phyloP scores from a whole-genome alignment of 1,140 invertebrate species.

The Asobara japonica region DNA sequence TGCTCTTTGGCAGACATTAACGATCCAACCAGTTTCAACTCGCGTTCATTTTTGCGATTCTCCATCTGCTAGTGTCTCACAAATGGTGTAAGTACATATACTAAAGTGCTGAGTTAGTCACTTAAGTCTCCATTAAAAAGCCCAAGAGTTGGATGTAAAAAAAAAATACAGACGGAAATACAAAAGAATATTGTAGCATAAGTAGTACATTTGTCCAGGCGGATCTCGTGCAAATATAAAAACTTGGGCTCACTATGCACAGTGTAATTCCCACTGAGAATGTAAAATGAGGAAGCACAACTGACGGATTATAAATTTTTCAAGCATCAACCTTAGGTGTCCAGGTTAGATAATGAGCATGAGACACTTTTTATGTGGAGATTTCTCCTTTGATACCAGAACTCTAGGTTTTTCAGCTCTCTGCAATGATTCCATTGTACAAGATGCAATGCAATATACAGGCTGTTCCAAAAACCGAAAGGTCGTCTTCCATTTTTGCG shows the following conservation, averaged over 20 bases:
- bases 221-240: not conserved
- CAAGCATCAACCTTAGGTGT: not conserved
- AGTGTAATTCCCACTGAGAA: slow-evolving; percentile 30
- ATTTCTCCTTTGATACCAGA: not conserved
- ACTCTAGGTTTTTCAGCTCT: not conserved
- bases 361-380: not conserved
- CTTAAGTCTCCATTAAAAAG: not conserved
- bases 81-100: not conserved
- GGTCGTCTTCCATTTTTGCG: no score
- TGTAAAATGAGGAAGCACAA: slow-evolving; percentile 10
- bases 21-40: slow-evolving; percentile 28
- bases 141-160: not conserved
- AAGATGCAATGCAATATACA: no score
- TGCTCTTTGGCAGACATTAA: slow-evolving; percentile 33
- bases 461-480: no score
- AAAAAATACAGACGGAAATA: not conserved
- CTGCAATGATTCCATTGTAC: no score
- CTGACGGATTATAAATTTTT: slow-evolving; percentile 25
- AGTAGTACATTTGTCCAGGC: slow-evolving; percentile 1
- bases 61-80: slow-evolving; percentile 2
- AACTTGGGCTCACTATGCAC: not conserved
- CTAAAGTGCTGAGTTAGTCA: not conserved
- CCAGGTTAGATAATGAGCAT: not conserved
- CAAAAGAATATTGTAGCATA: not conserved
- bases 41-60: slow-evolving; percentile 24